phyloP scores from a whole-genome alignment of 2,888 invertebrate species.

The Thysanoteuthis rhombus region DNA sequence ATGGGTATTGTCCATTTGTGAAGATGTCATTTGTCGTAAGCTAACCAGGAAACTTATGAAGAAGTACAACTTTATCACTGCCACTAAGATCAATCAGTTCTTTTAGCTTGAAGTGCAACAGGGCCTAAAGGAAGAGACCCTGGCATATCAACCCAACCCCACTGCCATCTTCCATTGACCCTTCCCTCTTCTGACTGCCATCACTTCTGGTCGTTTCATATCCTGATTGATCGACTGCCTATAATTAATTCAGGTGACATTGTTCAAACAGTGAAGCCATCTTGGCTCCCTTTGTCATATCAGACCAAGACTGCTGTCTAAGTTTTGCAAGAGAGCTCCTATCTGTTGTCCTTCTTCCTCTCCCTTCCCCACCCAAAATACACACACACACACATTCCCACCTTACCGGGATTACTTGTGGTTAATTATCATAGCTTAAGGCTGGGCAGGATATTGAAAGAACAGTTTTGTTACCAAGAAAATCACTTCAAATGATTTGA shows the following conservation, averaged over 20 bases:
- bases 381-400: not conserved
- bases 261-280: not conserved
- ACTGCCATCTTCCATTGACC: too few relatives aligned
- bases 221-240: not conserved
- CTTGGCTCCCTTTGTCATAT: not conserved
- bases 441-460: too few relatives aligned
- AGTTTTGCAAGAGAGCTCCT: not conserved
- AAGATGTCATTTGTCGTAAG: not conserved
- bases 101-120: not conserved
- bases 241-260: conserved; percentile 12
- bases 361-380: not conserved
- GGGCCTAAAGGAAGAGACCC: not conserved
- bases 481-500: too few relatives aligned
- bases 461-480: too few relatives aligned
- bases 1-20: not conserved
- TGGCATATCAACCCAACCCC: not conserved
- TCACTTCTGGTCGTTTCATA: not conserved
- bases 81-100: not conserved
- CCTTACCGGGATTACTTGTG: not conserved
- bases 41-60: not conserved
- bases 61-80: not conserved
- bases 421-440: not conserved
- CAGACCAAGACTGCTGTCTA: not conserved
- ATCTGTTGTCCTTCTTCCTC: not conserved
- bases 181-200: not conserved